phyloP scores from a whole-genome alignment of 1,140 invertebrate genomes.

The Caenorhabditis remanei region DNA sequence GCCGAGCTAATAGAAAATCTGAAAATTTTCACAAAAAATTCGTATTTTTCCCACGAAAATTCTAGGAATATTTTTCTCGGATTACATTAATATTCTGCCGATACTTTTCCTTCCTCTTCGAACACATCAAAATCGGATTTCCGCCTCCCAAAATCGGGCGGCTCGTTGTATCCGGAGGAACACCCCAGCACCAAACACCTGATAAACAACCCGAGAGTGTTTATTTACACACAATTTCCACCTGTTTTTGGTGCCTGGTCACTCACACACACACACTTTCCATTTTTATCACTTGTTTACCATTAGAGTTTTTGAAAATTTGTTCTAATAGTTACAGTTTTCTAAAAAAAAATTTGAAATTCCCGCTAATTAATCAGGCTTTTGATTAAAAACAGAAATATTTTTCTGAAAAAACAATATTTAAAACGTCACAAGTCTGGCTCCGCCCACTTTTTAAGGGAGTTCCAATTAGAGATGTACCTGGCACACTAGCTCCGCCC shows the following conservation, averaged over 20 bases:
- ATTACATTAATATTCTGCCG: not conserved
- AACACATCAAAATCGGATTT: not conserved
- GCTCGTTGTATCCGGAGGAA: not conserved
- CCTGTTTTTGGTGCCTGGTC: slow-evolving; percentile 36
- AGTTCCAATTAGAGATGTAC: too few relatives aligned
- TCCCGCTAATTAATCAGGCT: too few relatives aligned
- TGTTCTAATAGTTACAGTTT: not conserved
- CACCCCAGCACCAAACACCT: not conserved
- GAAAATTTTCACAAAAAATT: too few relatives aligned
- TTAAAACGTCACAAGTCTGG: too few relatives aligned
- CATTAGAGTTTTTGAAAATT: not conserved
- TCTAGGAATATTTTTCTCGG: not conserved
- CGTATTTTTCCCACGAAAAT: not conserved
- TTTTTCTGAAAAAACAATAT: too few relatives aligned
- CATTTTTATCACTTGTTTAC: not conserved
- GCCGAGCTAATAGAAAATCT: too few relatives aligned
- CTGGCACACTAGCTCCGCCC: too few relatives aligned
- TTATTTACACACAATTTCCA: slow-evolving; percentile 17
- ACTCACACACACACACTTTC: not conserved
- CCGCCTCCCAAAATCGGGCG: not conserved
- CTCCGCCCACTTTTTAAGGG: too few relatives aligned
- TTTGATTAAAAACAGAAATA: too few relatives aligned
- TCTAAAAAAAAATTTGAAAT: too few relatives aligned
- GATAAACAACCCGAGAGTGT: not conserved
- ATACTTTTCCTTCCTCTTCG: not conserved